Percentiles rank a stretch among this genome's conserved stretches.
Conservation (phyloP, 2,113 vertebrate genomes). For the Nesogale talazaci region DNA sequence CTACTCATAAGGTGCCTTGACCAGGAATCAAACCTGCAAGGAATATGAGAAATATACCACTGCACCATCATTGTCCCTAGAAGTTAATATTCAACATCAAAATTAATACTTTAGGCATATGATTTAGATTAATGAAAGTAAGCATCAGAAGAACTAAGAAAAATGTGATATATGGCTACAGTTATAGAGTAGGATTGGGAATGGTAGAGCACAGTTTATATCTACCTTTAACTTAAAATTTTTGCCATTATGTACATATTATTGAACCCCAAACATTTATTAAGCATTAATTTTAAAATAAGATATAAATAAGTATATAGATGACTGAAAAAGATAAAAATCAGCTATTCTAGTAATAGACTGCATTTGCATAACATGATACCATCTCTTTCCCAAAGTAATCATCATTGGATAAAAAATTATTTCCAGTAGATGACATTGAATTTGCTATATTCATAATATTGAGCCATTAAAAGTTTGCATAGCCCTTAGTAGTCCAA, state of each 20-base stretch:
- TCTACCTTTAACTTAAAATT: background rate
- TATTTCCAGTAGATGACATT: background rate
- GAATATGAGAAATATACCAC: background rate
- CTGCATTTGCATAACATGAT: background rate
- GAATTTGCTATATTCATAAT: background rate
- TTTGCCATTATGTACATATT: background rate
- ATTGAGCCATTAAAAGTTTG: background rate
- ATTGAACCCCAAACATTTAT: background rate
- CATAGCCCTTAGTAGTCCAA: too few relatives aligned
- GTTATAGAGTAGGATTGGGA: background rate
- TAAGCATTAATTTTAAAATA: background rate
- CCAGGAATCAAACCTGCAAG: background rate
- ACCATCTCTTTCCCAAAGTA: background rate
- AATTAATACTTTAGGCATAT: background rate
- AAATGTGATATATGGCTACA: background rate
- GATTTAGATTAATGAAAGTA: background rate
- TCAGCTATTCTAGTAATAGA: background rate
- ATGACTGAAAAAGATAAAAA: too few relatives aligned
- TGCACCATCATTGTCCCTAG: background rate
- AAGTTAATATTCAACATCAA: background rate
- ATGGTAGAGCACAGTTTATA: accelerated
- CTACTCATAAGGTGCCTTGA: background rate
- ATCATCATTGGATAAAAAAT: background rate
- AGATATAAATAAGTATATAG: background rate
- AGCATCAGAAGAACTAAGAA: background rate